Conservation (phyloP, 2,888 invertebrate genomes). For the Aphodius sticticus region DNA sequence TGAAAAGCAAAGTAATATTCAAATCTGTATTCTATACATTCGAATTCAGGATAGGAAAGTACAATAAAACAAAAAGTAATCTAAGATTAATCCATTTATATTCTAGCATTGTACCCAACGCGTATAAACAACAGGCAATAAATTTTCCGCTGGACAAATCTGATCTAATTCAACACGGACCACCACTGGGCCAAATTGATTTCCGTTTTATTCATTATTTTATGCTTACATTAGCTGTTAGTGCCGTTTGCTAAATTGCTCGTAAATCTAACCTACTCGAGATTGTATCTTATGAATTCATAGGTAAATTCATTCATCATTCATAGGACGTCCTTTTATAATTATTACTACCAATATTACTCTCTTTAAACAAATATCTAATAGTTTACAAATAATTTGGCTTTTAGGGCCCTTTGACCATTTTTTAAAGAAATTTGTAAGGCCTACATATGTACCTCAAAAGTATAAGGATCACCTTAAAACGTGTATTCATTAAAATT, state of each 20-base stretch:
- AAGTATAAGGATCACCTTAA: too few relatives aligned
- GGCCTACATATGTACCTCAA: too few relatives aligned
- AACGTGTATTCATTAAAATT: too few relatives aligned
- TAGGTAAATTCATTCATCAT: not conserved
- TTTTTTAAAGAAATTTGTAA: too few relatives aligned
- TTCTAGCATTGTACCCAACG: not conserved
- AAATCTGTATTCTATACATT: not conserved
- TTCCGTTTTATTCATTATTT: constrained; percentile 4
- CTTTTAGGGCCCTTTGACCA: too few relatives aligned
- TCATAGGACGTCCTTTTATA: too few relatives aligned
- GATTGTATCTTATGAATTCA: not conserved
- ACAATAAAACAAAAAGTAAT: constrained; percentile 4
- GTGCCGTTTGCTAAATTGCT: not conserved
- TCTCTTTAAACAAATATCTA: too few relatives aligned
- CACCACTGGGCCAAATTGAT: not conserved
- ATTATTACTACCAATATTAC: too few relatives aligned
- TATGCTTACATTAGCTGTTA: not conserved
- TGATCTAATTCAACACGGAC: not conserved
- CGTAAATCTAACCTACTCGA: not conserved
- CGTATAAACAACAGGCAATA: not conserved
- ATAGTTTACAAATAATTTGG: too few relatives aligned
- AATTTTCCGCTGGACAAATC: not conserved
- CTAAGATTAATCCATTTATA: not conserved
- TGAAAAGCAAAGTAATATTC: not conserved
- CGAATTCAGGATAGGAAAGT: not conserved